Evolutionary conservation across 2,113 vertebrate genomes (phyloP).

Genomic region (Pandion haliaetus): DNA sequence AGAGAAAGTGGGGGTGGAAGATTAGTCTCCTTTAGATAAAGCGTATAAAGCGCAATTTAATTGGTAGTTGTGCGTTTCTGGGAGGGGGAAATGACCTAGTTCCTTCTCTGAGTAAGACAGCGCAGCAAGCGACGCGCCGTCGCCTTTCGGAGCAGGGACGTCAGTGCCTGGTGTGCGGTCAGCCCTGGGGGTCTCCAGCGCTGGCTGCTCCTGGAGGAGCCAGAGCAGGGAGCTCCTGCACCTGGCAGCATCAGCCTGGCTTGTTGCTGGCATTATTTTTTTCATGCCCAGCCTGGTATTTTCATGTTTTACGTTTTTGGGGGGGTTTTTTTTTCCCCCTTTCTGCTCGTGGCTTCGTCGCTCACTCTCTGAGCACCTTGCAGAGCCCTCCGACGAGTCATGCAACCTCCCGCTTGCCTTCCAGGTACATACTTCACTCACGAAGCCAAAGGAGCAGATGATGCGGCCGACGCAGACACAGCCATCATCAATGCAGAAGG

Average conservation of each 20-base stretch:
- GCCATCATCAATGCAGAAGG: constrained; percentile 99
- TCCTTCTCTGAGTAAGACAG: rapidly evolving
- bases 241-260: neutral
- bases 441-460: constrained; percentile 98
- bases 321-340: neutral
- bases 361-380: neutral
- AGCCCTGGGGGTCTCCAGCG: neutral
- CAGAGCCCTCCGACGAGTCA: constrained; percentile 1
- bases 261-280: neutral
- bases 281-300: neutral
- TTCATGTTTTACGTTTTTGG: rapidly evolving
- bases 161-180: rapidly evolving
- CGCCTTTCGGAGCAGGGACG: rapidly evolving
- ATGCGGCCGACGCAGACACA: constrained; percentile 96
- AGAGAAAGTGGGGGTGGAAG: neutral
- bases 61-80: neutral
- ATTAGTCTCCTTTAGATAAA: neutral
- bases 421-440: constrained; percentile 99
- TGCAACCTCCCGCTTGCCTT: constrained; percentile 33
- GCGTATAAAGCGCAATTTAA: neutral
- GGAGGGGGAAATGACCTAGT: neutral
- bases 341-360: rapidly evolving
- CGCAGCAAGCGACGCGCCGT: rapidly evolving
- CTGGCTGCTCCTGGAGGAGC: neutral
- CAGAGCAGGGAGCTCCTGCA: neutral